Percentiles rank a stretch among this genome's conserved stretches.
These are phyloP conservation scores for Mirza zaza DNA, from an alignment of 2,113 vertebrate species.

Conservation along the genomic window DNA sequence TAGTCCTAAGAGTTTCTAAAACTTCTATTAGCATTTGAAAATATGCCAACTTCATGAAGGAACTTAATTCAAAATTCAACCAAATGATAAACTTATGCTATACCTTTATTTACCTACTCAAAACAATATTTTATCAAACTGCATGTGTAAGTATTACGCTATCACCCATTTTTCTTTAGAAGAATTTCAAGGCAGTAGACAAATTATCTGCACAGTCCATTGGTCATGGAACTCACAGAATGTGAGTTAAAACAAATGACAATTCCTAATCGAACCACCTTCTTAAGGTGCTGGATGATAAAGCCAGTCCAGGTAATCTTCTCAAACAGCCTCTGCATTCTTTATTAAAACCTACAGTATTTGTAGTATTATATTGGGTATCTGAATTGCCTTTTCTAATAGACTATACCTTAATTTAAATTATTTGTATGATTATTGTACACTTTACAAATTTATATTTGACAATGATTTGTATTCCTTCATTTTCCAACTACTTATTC, in stretches of 20 bases:
- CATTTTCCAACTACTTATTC: not conserved
- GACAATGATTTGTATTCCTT: not conserved
- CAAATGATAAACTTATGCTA: not conserved
- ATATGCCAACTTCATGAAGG: not conserved
- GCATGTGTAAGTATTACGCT: not conserved
- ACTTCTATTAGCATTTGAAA: not conserved
- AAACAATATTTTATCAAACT: not conserved
- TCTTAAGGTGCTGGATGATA: not conserved
- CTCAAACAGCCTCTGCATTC: not conserved
- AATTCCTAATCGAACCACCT: slow-evolving; percentile 11
- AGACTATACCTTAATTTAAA: not conserved
- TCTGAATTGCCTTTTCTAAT: not conserved
- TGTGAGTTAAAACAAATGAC: not conserved
- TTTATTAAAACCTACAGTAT: not conserved
- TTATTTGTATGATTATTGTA: not conserved
- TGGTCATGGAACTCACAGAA: slow-evolving; percentile 6
- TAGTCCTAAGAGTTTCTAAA: not conserved
- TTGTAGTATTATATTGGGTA: not conserved
- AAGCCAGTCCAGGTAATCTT: not conserved
- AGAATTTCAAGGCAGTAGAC: not conserved
- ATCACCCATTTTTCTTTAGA: slow-evolving; percentile 1
- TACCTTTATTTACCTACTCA: not conserved
- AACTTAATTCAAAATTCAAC: slow-evolving; percentile 8
- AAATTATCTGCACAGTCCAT: not conserved
- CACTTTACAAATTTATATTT: not conserved